Evolutionary conservation across 2,888 invertebrate genomes (phyloP).

Genomic region (Nephrotoma guestfalica): DNA sequence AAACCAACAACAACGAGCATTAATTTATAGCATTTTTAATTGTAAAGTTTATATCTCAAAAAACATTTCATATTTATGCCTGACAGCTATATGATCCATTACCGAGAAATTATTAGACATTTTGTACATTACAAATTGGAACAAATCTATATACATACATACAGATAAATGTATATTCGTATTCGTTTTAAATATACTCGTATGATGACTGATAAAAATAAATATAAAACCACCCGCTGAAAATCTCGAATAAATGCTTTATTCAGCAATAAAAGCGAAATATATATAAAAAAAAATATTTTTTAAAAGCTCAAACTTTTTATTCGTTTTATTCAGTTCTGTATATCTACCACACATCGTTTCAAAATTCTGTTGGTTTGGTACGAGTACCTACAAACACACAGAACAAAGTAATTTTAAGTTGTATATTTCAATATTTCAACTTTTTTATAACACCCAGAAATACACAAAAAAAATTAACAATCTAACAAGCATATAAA

Average conservation of each 20-base stretch:
- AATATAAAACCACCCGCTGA: neutral
- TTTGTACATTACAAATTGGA: neutral
- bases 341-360: neutral
- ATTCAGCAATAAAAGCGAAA: neutral
- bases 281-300: neutral
- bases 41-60: neutral
- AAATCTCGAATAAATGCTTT: neutral
- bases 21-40: neutral
- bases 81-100: neutral
- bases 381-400: neutral
- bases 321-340: neutral
- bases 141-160: neutral
- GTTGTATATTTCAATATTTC: neutral
- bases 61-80: neutral
- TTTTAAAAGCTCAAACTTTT: neutral
- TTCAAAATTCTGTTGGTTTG: neutral
- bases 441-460: neutral
- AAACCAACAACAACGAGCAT: neutral
- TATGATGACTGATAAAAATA: neutral
- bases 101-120: neutral
- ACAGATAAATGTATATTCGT: no score
- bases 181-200: neutral
- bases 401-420: neutral
- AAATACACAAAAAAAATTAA: neutral
- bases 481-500: neutral